Conservation (phyloP, 2,888 invertebrate genomes). For the Hofmannophila pseudospretella region DNA sequence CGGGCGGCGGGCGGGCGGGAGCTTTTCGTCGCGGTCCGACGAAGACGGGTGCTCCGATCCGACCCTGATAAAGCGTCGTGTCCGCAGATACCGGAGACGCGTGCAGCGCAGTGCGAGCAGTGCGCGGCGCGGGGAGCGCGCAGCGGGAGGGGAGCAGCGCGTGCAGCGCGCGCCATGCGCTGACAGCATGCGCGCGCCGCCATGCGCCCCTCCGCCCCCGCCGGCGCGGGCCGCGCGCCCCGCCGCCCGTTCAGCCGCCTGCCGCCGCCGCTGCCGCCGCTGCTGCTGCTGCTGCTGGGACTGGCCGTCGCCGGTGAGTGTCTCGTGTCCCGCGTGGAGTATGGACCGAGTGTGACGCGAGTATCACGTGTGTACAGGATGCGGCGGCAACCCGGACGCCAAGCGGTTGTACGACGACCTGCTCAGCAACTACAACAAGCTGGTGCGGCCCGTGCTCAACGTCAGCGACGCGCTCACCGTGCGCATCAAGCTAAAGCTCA, state of each 20-base stretch:
- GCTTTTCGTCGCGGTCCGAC: too few species aligned
- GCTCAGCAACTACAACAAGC: constrained; percentile 96
- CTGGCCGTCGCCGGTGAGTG: constrained; percentile 33
- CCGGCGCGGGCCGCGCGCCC: background rate
- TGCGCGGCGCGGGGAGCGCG: too few species aligned
- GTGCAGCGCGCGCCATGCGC: constrained; percentile 9
- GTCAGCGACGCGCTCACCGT: constrained; percentile 96
- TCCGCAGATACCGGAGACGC: too few species aligned
- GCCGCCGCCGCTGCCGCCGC: constrained; percentile 28
- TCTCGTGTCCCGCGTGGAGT: background rate
- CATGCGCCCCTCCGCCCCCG: constrained; percentile 7
- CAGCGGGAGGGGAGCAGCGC: too few species aligned
- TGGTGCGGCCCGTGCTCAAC: constrained; percentile 96
- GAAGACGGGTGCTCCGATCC: too few species aligned
- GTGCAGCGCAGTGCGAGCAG: background rate
- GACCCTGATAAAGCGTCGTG: too few species aligned
- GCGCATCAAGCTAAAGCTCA: constrained; percentile 96
- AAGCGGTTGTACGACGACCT: constrained; percentile 97
- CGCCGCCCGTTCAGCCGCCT: background rate
- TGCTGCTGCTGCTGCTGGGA: constrained; percentile 54
- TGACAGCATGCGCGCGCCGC: constrained; percentile 16
- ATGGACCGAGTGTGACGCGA: background rate
- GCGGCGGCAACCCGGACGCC: constrained; percentile 95
- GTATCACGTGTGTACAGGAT: constrained; percentile 74
- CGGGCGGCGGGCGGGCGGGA: too few species aligned